A percentile compares a stretch with the other conserved stretches of the same genome.
Conservation (phyloP, 2,888 invertebrate genomes). For the Lasioglossum malachurum region DNA sequence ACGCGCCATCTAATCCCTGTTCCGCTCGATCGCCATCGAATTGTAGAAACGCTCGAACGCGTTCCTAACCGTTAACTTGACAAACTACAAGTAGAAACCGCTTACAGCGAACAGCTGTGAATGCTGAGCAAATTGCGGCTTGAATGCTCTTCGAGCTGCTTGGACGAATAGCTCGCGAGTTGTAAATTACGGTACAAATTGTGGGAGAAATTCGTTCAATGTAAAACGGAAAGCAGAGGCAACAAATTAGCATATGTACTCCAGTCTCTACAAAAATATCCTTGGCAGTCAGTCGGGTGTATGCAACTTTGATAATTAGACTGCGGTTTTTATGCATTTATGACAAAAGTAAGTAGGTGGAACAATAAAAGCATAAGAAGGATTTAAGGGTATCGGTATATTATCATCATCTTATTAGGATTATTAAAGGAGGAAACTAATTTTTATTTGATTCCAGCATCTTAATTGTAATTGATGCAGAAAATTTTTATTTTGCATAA, state of each 20-base stretch:
- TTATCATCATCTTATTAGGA: too few relatives aligned
- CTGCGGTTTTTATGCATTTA: too few relatives aligned
- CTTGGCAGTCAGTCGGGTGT: background rate
- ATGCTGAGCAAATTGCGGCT: background rate
- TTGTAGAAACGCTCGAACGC: background rate
- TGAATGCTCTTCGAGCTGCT: background rate
- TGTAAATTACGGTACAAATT: background rate
- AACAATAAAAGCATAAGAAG: too few relatives aligned
- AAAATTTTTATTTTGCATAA: too few relatives aligned
- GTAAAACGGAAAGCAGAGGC: background rate
- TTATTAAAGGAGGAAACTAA: too few relatives aligned
- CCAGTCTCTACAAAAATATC: background rate
- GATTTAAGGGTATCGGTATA: too few relatives aligned
- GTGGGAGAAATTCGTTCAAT: background rate
- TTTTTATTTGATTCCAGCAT: too few relatives aligned
- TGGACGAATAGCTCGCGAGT: background rate
- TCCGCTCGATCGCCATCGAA: slow-evolving; percentile 39
- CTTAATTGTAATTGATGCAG: too few relatives aligned
- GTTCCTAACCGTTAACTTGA: background rate
- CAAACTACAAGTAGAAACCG: background rate
- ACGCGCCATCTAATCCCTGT: slow-evolving; percentile 18
- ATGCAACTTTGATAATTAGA: background rate
- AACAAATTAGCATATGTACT: background rate
- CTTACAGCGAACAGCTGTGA: slow-evolving; percentile 28
- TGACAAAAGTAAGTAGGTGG: too few relatives aligned